phyloP scores from a whole-genome alignment of 2,113 vertebrate species.

The human (Homo sapiens) region GRCh38 chr12:92478501-92479000 shows the following conservation, averaged over 20 bases:
- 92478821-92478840: background rate
- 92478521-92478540: background rate
- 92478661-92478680: background rate
- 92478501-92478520: background rate
- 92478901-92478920: background rate
- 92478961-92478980: background rate
- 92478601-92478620: background rate
- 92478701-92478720: background rate
- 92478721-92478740: background rate
- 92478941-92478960: background rate
- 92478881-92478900: background rate
- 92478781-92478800: background rate
- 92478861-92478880: background rate
- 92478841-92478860: background rate
- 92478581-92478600: constrained; percentile 17
- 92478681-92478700: background rate
- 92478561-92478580: constrained; percentile 40
- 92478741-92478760: no score
- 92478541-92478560: background rate
- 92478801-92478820: background rate
- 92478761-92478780: constrained; percentile 23
- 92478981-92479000: background rate
- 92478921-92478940: background rate
- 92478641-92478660: background rate
- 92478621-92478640: background rate